A percentile compares a stretch with the other conserved stretches of the same genome.
phyloP scores from a whole-genome alignment of 2,797 vertebrate species.

The Oreonectes daqikongensis region DNA sequence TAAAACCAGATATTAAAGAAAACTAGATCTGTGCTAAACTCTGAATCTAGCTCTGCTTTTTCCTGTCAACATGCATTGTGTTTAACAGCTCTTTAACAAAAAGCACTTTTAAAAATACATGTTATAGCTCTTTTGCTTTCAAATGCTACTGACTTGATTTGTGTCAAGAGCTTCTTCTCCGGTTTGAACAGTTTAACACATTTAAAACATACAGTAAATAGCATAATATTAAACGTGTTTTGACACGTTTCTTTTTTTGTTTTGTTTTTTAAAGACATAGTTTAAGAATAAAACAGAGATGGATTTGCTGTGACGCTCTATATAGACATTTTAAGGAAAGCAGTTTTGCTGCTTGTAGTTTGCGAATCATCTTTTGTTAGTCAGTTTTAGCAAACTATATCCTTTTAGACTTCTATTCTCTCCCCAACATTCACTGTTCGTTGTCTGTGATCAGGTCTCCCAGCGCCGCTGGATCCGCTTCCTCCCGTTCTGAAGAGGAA shows the following conservation, averaged over 20 bases:
- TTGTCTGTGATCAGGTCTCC: slow-evolving; percentile 70
- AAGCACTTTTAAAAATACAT: neutral
- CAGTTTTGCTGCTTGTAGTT: too few relatives aligned
- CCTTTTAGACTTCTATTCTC: neutral
- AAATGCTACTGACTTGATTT: slow-evolving; percentile 36
- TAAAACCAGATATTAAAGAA: neutral
- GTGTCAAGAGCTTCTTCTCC: neutral
- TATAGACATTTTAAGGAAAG: neutral
- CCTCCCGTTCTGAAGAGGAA: slow-evolving; percentile 89
- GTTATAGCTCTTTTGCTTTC: slow-evolving; percentile 25
- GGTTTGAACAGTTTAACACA: slow-evolving; percentile 1
- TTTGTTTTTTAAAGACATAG: too few relatives aligned
- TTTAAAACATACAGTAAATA: neutral
- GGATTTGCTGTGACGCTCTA: too few relatives aligned
- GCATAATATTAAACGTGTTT: too few relatives aligned
- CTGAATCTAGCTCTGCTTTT: slow-evolving; percentile 59
- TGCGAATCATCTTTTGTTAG: too few relatives aligned
- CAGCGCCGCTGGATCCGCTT: slow-evolving; percentile 93
- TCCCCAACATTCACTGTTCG: slow-evolving; percentile 13
- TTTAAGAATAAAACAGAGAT: too few relatives aligned
- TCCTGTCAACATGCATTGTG: slow-evolving; percentile 69
- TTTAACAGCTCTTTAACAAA: slow-evolving; percentile 57
- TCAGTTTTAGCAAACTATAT: slow-evolving; percentile 3
- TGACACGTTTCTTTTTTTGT: too few relatives aligned
- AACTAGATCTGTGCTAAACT: slow-evolving; percentile 6